Percentiles rank a stretch among this genome's conserved stretches.
Evolutionary conservation across 2,113 vertebrate species (phyloP).

Genomic region (Ictalurus punctatus): DNA sequence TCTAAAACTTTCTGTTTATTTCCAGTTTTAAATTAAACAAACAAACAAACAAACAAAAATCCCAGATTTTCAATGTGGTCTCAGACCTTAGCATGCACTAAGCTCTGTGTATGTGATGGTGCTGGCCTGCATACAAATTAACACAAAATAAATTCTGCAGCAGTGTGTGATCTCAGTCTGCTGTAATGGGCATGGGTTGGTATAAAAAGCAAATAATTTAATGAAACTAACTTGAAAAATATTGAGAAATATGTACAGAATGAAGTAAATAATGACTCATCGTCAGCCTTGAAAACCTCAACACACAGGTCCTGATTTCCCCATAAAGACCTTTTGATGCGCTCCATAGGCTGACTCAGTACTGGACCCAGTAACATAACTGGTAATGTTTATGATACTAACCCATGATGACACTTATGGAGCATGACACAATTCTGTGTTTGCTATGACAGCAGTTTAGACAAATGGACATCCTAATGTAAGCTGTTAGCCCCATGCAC

Average conservation of each 20-base stretch:
- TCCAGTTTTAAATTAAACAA: neutral
- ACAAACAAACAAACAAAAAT: neutral
- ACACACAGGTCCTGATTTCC: neutral
- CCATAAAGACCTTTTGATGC: neutral
- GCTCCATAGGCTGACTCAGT: neutral
- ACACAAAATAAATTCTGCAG: slow-evolving; percentile 44
- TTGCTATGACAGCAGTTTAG: slow-evolving; percentile 38
- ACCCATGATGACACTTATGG: slow-evolving; percentile 9
- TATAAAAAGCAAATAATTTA: slow-evolving; percentile 12
- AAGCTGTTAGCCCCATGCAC: slow-evolving; percentile 11
- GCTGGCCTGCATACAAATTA: slow-evolving; percentile 41
- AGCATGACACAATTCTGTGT: slow-evolving; percentile 38
- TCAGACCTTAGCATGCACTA: neutral
- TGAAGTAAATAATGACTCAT: neutral
- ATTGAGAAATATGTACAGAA: slow-evolving; percentile 28
- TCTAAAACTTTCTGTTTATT: neutral
- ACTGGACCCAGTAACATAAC: neutral
- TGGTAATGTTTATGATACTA: slow-evolving; percentile 8
- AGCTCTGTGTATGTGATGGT: slow-evolving; percentile 32
- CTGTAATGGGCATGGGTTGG: slow-evolving; percentile 51
- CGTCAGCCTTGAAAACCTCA: neutral
- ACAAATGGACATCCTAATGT: slow-evolving; percentile 16
- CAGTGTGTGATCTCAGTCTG: slow-evolving; percentile 56
- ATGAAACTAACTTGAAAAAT: slow-evolving; percentile 35
- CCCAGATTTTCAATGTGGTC: neutral